Evolutionary conservation across 1,140 invertebrate genomes (phyloP).

Genomic region (Caenorhabditis brenneri): DNA sequence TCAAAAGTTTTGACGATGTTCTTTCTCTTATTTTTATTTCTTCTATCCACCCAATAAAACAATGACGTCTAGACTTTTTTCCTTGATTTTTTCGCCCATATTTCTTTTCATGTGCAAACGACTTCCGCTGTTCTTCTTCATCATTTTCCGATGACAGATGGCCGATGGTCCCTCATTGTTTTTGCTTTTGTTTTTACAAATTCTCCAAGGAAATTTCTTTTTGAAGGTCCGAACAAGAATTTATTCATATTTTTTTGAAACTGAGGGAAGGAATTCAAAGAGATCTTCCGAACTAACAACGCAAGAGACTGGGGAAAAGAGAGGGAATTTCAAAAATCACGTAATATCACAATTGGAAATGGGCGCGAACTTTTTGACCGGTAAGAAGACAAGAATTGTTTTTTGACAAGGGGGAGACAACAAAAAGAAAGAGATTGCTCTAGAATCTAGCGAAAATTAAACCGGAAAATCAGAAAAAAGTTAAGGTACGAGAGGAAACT

Average conservation of each 20-base stretch:
- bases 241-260: too few relatives aligned
- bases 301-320: too few relatives aligned
- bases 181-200: too few relatives aligned
- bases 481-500: background rate
- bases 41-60: background rate
- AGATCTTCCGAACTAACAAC: too few relatives aligned
- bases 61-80: conserved; percentile 38
- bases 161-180: background rate
- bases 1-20: background rate
- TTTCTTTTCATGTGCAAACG: conserved; percentile 4
- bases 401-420: too few relatives aligned
- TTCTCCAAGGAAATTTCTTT: too few relatives aligned
- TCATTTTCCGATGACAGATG: background rate
- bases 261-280: too few relatives aligned
- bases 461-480: background rate
- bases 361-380: too few relatives aligned
- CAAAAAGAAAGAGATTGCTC: background rate
- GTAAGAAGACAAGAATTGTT: too few relatives aligned
- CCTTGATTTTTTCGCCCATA: background rate
- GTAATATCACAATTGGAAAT: too few relatives aligned
- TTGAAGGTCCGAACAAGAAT: too few relatives aligned
- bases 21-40: background rate
- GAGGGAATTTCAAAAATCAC: too few relatives aligned
- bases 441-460: background rate
- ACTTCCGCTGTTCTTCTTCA: background rate